phyloP scores from a whole-genome alignment of 2,888 invertebrate species.

The Epiblema foenella region DNA sequence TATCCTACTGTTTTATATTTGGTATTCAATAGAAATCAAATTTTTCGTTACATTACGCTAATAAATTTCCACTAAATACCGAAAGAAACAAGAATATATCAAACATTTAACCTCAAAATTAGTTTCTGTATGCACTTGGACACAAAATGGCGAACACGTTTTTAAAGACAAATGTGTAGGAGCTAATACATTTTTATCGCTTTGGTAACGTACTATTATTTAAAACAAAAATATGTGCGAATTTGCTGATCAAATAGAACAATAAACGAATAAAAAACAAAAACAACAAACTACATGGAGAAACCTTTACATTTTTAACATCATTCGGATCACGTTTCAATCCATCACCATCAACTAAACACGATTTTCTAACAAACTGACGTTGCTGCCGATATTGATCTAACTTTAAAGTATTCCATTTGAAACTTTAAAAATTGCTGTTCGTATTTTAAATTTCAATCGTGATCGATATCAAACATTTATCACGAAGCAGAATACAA shows the following conservation, averaged over 20 bases:
- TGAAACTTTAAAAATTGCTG: neutral
- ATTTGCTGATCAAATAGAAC: neutral
- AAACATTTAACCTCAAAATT: too few relatives aligned
- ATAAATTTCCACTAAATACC: too few relatives aligned
- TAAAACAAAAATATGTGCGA: neutral
- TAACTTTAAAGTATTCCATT: neutral
- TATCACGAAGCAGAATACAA: slow-evolving; percentile 7
- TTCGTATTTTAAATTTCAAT: neutral
- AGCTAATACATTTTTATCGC: too few relatives aligned
- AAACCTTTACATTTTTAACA: neutral
- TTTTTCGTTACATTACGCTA: too few relatives aligned
- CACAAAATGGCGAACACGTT: too few relatives aligned
- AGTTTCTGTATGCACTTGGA: too few relatives aligned
- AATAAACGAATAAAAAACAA: neutral
- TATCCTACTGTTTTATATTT: neutral
- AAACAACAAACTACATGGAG: neutral
- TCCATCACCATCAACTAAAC: neutral
- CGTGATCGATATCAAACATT: slow-evolving; percentile 23
- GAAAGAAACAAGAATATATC: too few relatives aligned
- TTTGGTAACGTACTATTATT: neutral
- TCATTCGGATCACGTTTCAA: slow-evolving; percentile 1
- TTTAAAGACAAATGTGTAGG: too few relatives aligned
- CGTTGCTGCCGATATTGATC: neutral
- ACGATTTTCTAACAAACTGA: neutral
- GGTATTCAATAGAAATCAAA: neutral